A percentile compares a stretch with the other conserved stretches of the same genome.
These are phyloP conservation scores for Megaceryle torquata DNA, from an alignment of 2,113 vertebrate species.

Conservation along the genomic window DNA sequence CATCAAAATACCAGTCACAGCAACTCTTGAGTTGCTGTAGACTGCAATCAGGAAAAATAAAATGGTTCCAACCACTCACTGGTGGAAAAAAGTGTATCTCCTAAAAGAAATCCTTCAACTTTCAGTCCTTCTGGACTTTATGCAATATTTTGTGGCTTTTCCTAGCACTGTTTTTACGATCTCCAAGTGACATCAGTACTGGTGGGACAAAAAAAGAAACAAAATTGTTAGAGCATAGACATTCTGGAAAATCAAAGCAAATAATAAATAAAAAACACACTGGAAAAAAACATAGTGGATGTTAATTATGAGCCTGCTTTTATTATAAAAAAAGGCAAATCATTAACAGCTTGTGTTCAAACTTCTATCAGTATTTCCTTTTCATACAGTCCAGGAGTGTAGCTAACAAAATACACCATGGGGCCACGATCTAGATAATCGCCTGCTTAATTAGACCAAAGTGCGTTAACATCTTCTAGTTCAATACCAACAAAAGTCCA, in stretches of 20 bases:
- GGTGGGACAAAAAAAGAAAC: not conserved
- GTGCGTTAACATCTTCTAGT: not conserved
- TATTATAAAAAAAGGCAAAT: not conserved
- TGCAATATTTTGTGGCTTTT: slow-evolving; percentile 7
- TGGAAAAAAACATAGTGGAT: not conserved
- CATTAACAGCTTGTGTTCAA: not conserved
- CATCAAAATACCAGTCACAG: not conserved
- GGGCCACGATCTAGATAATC: not conserved
- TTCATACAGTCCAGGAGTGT: not conserved
- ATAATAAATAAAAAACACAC: not conserved
- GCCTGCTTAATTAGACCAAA: not conserved
- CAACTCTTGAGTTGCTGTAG: not conserved
- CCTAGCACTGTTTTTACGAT: slow-evolving; percentile 4
- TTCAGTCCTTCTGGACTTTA: not conserved
- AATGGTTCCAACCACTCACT: not conserved
- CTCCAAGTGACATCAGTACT: not conserved
- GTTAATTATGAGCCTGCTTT: not conserved
- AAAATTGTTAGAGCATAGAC: not conserved
- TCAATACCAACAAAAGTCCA: not conserved
- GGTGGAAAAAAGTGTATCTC: not conserved
- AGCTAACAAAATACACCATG: not conserved
- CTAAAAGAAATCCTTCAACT: not conserved
- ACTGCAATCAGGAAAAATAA: not conserved
- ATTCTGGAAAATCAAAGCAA: slow-evolving; percentile 16
- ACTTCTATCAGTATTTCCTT: not conserved